A percentile compares a stretch with the other conserved stretches of the same genome.
phyloP scores from a whole-genome alignment of 2,113 vertebrate genomes.

The Corydoras sp. region DNA sequence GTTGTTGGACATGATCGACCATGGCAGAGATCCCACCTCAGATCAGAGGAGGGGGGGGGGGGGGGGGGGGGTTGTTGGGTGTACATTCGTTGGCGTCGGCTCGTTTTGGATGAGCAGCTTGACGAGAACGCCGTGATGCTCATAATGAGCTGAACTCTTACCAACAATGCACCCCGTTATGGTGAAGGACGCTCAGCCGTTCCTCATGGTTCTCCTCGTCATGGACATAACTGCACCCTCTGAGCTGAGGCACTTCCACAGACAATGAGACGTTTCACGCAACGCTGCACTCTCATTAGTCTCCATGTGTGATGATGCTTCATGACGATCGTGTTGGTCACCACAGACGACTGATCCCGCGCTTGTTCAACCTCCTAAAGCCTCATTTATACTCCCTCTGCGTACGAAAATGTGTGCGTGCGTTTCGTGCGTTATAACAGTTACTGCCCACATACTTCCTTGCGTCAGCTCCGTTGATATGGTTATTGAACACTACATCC shows the following conservation, averaged over 20 bases:
- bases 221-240: not conserved
- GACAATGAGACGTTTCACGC: slow-evolving; percentile 21
- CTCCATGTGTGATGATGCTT: not conserved
- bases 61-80: not conserved
- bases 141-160: slow-evolving; percentile 2
- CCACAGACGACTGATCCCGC: not conserved
- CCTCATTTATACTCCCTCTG: no score
- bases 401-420: no score
- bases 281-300: slow-evolving; percentile 2
- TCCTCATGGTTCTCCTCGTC: not conserved
- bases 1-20: no score
- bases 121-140: not conserved
- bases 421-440: no score
- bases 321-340: not conserved
- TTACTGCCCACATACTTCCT: no score
- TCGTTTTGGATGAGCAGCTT: slow-evolving; percentile 17
- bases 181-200: not conserved
- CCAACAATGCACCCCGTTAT: slow-evolving; percentile 33
- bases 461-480: no score
- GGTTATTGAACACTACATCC: no score
- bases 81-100: not conserved
- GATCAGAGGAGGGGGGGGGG: no score
- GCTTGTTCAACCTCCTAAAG: not conserved
- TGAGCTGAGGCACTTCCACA: not conserved
- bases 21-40: no score